phyloP scores from a whole-genome alignment of 2,797 vertebrate species.

The Holocentrus rufus region DNA sequence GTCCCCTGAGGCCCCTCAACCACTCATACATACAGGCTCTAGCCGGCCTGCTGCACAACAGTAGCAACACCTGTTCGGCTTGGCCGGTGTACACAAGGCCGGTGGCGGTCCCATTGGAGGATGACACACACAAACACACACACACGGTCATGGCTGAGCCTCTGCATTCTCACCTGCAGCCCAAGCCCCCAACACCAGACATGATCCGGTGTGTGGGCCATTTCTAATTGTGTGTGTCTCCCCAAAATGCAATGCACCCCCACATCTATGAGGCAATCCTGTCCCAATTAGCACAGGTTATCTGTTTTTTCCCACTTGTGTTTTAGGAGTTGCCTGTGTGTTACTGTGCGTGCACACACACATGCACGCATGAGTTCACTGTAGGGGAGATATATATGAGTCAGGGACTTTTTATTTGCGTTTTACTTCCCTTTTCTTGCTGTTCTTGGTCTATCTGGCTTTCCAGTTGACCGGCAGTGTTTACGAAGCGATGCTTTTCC shows the following conservation, averaged over 20 bases:
- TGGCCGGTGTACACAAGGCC: conserved; percentile 24
- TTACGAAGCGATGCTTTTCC: conserved; percentile 58
- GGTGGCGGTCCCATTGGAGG: background rate
- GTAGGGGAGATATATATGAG: conserved; percentile 37
- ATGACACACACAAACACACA: background rate
- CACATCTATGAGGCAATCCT: background rate
- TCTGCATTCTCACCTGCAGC: conserved; percentile 7
- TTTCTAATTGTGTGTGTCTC: background rate
- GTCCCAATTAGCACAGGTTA: conserved; percentile 27
- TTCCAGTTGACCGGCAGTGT: conserved; percentile 57
- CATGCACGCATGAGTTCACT: conserved; percentile 6
- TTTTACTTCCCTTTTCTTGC: conserved; percentile 41
- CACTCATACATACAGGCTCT: background rate
- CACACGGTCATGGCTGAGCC: background rate
- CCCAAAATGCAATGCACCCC: background rate
- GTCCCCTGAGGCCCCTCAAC: background rate
- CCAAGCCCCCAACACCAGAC: background rate
- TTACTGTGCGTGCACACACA: conserved; percentile 20
- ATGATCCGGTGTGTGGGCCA: conserved; percentile 7
- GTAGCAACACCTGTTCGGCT: conserved; percentile 39
- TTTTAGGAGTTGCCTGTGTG: conserved; percentile 15
- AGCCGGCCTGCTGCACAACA: conserved; percentile 9
- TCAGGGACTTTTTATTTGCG: conserved; percentile 36
- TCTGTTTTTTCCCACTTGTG: conserved; percentile 11
- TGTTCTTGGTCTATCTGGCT: conserved; percentile 44